Evolutionary conservation across 2,888 invertebrate species (phyloP).

Genomic region (Lepidonotus clava): DNA sequence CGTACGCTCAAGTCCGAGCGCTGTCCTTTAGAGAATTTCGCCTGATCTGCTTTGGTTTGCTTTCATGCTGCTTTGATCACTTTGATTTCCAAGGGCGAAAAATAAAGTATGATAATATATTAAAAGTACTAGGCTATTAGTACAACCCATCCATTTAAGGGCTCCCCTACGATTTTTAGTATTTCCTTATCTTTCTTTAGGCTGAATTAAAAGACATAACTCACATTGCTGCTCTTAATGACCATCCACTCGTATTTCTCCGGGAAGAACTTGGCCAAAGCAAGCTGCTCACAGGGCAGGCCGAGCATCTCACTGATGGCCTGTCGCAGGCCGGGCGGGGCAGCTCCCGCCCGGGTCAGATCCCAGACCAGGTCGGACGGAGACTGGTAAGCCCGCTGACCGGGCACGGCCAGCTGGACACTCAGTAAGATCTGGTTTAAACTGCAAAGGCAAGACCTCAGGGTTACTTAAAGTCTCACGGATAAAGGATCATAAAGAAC

Average conservation of each 20-base stretch:
- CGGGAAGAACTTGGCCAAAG: conserved; percentile 75
- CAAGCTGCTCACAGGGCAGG: conserved; percentile 69
- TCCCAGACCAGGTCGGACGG: conserved; percentile 75
- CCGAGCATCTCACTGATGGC: conserved; percentile 66
- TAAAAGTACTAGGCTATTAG: no score
- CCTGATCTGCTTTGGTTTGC: no score
- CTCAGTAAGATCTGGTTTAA: conserved; percentile 71
- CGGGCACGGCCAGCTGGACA: conserved; percentile 69
- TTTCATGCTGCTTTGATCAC: no score
- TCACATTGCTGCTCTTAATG: conserved; percentile 64
- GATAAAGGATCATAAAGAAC: no score
- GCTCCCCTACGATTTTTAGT: no score
- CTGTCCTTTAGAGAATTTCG: no score
- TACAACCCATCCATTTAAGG: no score
- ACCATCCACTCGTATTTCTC: conserved; percentile 73
- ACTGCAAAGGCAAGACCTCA: conserved; percentile 70
- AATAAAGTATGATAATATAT: no score
- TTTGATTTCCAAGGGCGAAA: no score
- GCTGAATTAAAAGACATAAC: neutral
- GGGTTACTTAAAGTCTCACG: no score
- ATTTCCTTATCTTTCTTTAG: no score
- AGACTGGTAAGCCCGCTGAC: conserved; percentile 68
- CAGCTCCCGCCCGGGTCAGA: conserved; percentile 67
- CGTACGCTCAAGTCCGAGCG: no score
- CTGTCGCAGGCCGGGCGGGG: conserved; percentile 67